These are phyloP conservation scores for Mus pahari DNA, from an alignment of 2,113 vertebrate genomes.

Conservation along the genomic window DNA sequence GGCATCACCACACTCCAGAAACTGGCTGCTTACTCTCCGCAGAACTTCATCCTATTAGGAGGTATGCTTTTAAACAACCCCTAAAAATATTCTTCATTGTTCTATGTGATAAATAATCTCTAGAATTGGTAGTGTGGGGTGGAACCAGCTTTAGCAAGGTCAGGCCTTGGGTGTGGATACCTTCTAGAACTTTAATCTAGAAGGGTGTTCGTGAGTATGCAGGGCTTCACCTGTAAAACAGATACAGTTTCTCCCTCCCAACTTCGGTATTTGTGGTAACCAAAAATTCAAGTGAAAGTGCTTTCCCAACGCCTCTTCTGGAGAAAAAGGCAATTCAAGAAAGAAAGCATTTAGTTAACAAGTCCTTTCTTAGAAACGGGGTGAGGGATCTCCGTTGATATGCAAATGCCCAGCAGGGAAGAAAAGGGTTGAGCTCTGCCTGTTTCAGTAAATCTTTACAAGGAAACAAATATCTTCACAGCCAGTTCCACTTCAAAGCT, in stretches of 20 bases:
- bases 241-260: neutral
- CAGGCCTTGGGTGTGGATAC: neutral
- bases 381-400: neutral
- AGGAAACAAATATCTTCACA: neutral
- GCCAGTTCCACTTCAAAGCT: neutral
- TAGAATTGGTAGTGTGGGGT: neutral
- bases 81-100: neutral
- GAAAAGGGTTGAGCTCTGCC: neutral
- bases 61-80: neutral
- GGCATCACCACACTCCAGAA: neutral
- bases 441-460: neutral
- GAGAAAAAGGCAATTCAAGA: neutral
- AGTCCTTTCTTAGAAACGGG: neutral
- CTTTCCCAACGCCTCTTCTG: neutral
- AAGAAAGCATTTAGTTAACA: neutral
- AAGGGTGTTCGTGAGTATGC: neutral
- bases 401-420: neutral
- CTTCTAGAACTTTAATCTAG: neutral
- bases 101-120: neutral
- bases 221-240: neutral
- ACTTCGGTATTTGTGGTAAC: neutral
- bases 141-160: neutral
- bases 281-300: neutral
- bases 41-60: constrained; percentile 44
- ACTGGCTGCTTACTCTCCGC: neutral